phyloP scores from a whole-genome alignment of 2,113 vertebrate species.

The Urocynchramus pylzowi region DNA sequence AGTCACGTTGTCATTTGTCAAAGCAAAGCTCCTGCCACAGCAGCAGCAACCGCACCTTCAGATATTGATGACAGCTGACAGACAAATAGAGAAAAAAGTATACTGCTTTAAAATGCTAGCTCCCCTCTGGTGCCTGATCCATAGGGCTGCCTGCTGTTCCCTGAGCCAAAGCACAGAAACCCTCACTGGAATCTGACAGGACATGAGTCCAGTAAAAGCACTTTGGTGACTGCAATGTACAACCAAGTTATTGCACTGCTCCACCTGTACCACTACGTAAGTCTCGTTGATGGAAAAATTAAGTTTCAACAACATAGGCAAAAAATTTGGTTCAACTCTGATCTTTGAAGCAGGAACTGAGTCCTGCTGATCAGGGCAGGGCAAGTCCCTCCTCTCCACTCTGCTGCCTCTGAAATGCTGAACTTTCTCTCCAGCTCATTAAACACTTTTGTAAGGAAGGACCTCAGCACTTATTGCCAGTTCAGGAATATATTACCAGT shows the following conservation, averaged over 20 bases:
- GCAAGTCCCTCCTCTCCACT: neutral
- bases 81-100: neutral
- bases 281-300: neutral
- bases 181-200: neutral
- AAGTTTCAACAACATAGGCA: neutral
- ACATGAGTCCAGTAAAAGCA: neutral
- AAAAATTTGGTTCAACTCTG: neutral
- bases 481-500: neutral
- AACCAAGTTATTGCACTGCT: neutral
- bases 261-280: neutral
- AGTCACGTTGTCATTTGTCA: neutral
- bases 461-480: neutral
- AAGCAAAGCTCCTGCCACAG: neutral
- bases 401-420: neutral
- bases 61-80: neutral
- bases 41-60: neutral
- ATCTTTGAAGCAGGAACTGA: neutral
- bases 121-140: neutral
- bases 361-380: neutral
- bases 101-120: neutral
- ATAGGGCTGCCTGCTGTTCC: neutral
- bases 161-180: neutral
- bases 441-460: neutral
- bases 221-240: neutral
- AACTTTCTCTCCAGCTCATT: neutral